Evolutionary conservation across 2,888 invertebrate species (phyloP).

Genomic region (Maniola hyperantus): DNA sequence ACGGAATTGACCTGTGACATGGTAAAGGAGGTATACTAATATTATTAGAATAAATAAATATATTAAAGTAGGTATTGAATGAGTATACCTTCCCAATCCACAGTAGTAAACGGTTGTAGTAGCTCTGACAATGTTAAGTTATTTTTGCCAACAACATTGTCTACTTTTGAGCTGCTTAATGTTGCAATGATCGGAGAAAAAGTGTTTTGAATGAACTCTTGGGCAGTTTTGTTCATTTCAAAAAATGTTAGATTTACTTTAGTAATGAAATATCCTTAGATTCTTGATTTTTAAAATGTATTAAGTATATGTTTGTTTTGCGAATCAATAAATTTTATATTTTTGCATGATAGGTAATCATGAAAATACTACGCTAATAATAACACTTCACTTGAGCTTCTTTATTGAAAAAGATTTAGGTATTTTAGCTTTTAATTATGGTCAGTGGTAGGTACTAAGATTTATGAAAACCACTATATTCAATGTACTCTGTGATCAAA

Average conservation of each 20-base stretch:
- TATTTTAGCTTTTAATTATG: no score
- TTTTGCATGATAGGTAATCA: neutral
- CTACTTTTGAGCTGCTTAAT: constrained; percentile 91
- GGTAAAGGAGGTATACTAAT: neutral
- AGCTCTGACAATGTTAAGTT: constrained; percentile 95
- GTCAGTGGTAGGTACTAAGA: no score
- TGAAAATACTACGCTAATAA: no score
- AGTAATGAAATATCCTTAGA: neutral
- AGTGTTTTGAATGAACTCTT: constrained; percentile 94
- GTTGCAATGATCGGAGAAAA: constrained; percentile 96
- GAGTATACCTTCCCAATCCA: constrained; percentile 77
- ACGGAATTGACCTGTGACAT: constrained; percentile 87
- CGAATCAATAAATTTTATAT: neutral
- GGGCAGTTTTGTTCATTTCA: constrained; percentile 78
- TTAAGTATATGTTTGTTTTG: neutral
- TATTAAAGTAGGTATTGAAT: neutral
- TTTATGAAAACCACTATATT: no score
- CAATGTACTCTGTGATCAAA: no score
- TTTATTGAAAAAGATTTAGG: no score
- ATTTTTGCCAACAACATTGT: constrained; percentile 93
- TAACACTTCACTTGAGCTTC: no score
- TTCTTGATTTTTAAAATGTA: neutral
- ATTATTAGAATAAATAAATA: constrained; percentile 32
- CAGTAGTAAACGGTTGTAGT: constrained; percentile 93
- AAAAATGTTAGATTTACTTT: neutral